Percentiles rank a stretch among this genome's conserved stretches.
phyloP scores from a whole-genome alignment of 2,888 invertebrate genomes.

The Syrista parreyssii region DNA sequence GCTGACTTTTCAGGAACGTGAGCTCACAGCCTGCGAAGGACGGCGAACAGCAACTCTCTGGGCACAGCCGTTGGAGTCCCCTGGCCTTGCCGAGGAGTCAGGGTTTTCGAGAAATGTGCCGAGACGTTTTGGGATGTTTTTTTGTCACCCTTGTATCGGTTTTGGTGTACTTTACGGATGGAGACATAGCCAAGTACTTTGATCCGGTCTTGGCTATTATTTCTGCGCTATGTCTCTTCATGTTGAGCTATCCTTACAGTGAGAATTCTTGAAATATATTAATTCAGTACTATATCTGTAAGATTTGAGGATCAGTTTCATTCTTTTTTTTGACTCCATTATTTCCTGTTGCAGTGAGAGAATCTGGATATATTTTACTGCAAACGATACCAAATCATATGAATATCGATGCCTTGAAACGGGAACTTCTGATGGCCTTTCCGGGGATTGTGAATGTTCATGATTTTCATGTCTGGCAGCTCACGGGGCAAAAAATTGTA shows the following conservation, averaged over 20 bases:
- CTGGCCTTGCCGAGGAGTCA: slow-evolving; percentile 67
- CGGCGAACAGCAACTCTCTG: slow-evolving; percentile 53
- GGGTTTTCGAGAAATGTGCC: slow-evolving; percentile 71
- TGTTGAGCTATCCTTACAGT: slow-evolving; percentile 86
- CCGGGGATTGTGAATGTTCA: slow-evolving; percentile 82
- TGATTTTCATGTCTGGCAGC: slow-evolving; percentile 90
- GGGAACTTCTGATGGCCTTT: slow-evolving; percentile 74
- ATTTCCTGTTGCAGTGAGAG: slow-evolving; percentile 76
- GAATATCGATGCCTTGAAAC: slow-evolving; percentile 78
- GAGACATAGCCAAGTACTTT: slow-evolving; percentile 76
- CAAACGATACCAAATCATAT: slow-evolving; percentile 94
- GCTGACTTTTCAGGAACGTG: slow-evolving; percentile 41
- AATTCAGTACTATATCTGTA: background rate
- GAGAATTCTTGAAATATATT: slow-evolving; percentile 60
- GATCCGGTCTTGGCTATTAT: slow-evolving; percentile 82
- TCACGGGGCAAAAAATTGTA: slow-evolving; percentile 82
- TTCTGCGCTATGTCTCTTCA: slow-evolving; percentile 77
- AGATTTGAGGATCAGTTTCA: background rate
- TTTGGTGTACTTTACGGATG: slow-evolving; percentile 71
- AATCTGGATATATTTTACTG: slow-evolving; percentile 87
- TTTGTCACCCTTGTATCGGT: slow-evolving; percentile 79
- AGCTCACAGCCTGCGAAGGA: slow-evolving; percentile 55
- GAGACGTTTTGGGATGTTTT: slow-evolving; percentile 77
- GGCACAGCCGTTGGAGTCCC: slow-evolving; percentile 46
- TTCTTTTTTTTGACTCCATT: background rate